Evolutionary conservation across 2,888 invertebrate species (phyloP), one percentile per base, ranked within the genome.

Genomic region (Drosophila cyrtoloma): DNA sequence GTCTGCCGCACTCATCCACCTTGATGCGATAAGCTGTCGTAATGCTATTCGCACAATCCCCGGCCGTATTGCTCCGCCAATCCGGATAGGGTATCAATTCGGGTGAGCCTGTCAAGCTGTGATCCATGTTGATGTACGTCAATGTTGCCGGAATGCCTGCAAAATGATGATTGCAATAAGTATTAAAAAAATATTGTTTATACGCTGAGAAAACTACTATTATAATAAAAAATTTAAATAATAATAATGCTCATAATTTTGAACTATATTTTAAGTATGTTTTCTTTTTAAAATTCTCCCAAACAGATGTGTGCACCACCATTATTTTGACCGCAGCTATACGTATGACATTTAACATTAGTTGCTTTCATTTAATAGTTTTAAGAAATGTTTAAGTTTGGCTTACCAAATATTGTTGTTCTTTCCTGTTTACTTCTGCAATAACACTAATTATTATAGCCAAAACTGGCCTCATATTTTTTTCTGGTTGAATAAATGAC

Each of bases 21-120:
- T 96, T 96, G 77, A 97, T 95, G 87, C 97, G 95, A 93, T 97
- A 97, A 6, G 96, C 97, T 0, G 97, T 97, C 63, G 95, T 96
- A 14, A 97, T 94, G 22, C 96, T 97, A 70, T 93, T 95, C 66
- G 96, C 95, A 84, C 97, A 97, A 92, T 96, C 96, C 19, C 96
- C 97, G 53, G 96, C 94, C 78, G 95, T 95, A 88, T 97, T 97
- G 87, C 95, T 95, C 52, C 95, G 94, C 95, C 95, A 96, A 91
- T 95, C 96, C 10, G 97, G 97, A 92, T 97, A 97, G 2, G 97
- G 97, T 69, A 95, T 96, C 42, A 97, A 93, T 79, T 95, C 95
- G 0, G 97, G 97, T 0, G 97, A 96, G n/a, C 95, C 95, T 14
- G 95, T 94, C 79, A 95, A 94, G 19, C 95, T 94, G 16, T 95